A percentile compares a stretch with the other conserved stretches of the same genome.
Evolutionary conservation across 2,113 vertebrate species (phyloP).

Genomic region (Ivindomyrus marchei): DNA sequence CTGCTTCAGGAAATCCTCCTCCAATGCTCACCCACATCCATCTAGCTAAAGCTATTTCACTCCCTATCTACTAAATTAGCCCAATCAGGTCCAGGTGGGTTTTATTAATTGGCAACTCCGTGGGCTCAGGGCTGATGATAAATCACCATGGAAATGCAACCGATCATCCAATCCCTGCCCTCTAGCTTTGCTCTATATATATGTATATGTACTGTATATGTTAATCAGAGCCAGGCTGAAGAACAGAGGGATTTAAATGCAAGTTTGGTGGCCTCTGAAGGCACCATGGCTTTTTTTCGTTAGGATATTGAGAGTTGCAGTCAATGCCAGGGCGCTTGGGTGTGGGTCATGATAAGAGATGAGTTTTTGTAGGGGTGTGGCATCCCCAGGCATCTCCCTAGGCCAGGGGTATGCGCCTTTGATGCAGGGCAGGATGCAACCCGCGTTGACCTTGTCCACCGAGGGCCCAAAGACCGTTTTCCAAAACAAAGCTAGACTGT

Average conservation of each 20-base stretch:
- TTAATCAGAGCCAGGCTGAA: neutral
- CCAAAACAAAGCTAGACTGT: neutral
- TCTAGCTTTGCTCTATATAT: neutral
- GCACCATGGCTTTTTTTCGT: neutral
- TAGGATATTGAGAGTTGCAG: neutral
- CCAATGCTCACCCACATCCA: neutral
- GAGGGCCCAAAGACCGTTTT: neutral
- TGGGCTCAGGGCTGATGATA: neutral
- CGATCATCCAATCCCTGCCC: neutral
- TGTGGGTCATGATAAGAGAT: neutral
- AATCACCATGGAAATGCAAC: neutral
- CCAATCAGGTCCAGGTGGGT: neutral
- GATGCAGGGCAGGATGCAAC: neutral
- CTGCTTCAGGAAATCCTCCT: neutral
- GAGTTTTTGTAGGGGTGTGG: neutral
- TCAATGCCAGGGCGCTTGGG: neutral
- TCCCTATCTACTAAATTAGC: neutral
- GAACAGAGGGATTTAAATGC: conserved; percentile 2
- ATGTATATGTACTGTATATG: neutral
- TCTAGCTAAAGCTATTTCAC: neutral
- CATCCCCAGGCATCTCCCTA: neutral
- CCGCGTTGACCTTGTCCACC: neutral
- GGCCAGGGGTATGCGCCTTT: neutral
- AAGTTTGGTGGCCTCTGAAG: neutral
- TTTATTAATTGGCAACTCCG: neutral